These are phyloP conservation scores for Holothuria glaberrima DNA, from an alignment of 35 echinoderm and acorn worm genomes.

Conservation along the genomic window DNA sequence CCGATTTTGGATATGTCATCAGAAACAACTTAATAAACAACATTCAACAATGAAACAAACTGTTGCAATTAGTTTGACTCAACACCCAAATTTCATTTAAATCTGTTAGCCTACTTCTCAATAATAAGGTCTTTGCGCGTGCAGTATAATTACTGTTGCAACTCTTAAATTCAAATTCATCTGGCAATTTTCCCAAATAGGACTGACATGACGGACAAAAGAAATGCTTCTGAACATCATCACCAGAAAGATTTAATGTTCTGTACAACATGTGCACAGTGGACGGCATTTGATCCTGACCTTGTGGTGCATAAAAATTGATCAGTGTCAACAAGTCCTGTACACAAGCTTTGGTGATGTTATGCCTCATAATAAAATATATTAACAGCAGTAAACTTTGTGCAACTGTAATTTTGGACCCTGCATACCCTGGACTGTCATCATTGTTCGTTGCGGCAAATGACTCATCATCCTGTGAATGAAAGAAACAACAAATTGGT, in stretches of 20 bases:
- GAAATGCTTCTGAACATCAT: not conserved
- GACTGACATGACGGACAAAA: no score
- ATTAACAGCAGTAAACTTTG: slow-evolving; percentile 6
- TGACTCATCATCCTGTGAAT: slow-evolving; percentile 11
- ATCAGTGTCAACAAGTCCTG: slow-evolving; percentile 5
- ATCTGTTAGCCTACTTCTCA: no score
- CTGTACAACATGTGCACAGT: not conserved
- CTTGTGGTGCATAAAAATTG: slow-evolving; percentile 1
- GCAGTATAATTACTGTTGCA: no score
- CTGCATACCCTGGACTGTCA: slow-evolving; percentile 25
- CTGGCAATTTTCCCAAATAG: no score
- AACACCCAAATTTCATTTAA: no score
- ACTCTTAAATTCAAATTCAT: no score
- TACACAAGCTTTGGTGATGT: slow-evolving; percentile 1
- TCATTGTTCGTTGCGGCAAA: not conserved
- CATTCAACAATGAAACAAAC: no score
- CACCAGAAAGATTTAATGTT: not conserved
- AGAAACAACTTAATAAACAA: no score
- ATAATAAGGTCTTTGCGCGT: no score
- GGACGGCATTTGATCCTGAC: not conserved
- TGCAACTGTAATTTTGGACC: slow-evolving; percentile 12
- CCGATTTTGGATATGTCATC: no score
- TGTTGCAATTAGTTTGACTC: no score
- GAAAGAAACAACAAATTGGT: slow-evolving; percentile 3
- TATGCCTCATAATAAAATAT: slow-evolving; percentile 9